phyloP scores from a whole-genome alignment of 2,797 vertebrate species.

The Micropoecilia bifurca region DNA sequence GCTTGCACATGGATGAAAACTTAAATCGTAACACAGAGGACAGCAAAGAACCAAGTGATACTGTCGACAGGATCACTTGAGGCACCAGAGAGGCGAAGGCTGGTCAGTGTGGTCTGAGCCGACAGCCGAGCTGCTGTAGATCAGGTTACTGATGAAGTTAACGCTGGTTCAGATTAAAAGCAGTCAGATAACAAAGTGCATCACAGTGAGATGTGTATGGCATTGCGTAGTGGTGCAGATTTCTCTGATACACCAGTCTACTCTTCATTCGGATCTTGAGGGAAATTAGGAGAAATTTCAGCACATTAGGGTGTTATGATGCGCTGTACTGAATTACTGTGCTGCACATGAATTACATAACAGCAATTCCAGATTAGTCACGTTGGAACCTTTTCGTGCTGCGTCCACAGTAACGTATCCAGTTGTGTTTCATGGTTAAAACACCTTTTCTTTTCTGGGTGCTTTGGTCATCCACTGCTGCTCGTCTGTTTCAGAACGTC shows the following conservation, averaged over 20 bases:
- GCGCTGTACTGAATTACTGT: constrained; percentile 7
- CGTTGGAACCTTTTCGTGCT: constrained; percentile 38
- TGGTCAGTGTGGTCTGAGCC: not conserved
- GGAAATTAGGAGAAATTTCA: constrained; percentile 2
- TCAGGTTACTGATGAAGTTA: not conserved
- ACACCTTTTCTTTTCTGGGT: constrained; percentile 44
- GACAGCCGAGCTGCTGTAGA: not conserved
- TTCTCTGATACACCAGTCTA: not conserved
- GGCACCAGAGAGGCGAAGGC: not conserved
- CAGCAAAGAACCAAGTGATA: too few species aligned
- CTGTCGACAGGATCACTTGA: not conserved
- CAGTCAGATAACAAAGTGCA: not conserved
- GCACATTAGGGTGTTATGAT: constrained; percentile 14
- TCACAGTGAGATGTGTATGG: not conserved
- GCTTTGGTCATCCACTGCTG: constrained; percentile 11
- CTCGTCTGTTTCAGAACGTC: constrained; percentile 25
- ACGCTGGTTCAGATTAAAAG: not conserved
- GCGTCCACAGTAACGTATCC: constrained; percentile 47
- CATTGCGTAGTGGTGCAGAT: constrained; percentile 9
- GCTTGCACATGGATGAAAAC: too few species aligned
- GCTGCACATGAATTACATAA: constrained; percentile 15
- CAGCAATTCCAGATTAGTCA: constrained; percentile 20
- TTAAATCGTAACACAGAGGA: too few species aligned
- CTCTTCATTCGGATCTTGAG: not conserved
- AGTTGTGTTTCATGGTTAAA: constrained; percentile 41